These are phyloP conservation scores for Anarrhichthys ocellatus DNA, from an alignment of 2,113 vertebrate species.

Conservation along the genomic window DNA sequence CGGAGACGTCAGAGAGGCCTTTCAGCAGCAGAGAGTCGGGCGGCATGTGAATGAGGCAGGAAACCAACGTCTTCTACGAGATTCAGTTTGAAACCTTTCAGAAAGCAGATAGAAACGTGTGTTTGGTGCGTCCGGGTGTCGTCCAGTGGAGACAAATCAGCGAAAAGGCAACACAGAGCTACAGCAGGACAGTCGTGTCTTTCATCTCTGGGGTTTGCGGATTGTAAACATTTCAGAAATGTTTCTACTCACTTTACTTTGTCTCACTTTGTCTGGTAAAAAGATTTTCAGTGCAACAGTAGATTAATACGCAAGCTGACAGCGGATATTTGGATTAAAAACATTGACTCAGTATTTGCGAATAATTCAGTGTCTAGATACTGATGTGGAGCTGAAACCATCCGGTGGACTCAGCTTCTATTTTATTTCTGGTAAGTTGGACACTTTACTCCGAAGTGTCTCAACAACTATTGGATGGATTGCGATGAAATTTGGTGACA, in stretches of 20 bases:
- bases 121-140: neutral
- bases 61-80: neutral
- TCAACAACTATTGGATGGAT: neutral
- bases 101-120: neutral
- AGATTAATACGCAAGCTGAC: neutral
- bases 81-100: conserved; percentile 14
- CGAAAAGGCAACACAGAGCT: neutral
- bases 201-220: conserved; percentile 8
- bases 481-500: neutral
- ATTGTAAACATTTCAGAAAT: conserved; percentile 1
- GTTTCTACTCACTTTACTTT: conserved; percentile 1
- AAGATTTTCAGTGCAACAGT: neutral
- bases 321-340: conserved; percentile 20
- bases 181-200: neutral
- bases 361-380: neutral
- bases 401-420: neutral
- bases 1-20: conserved; percentile 42
- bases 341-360: conserved; percentile 19
- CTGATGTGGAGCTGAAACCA: neutral
- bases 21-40: conserved; percentile 22
- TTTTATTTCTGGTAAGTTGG: neutral
- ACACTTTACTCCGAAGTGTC: neutral
- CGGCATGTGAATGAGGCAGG: conserved; percentile 50
- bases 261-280: neutral
- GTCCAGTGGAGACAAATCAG: neutral